These are phyloP conservation scores for Chaetogeoica ovagalla DNA, from an alignment of 2,888 invertebrate genomes.

Conservation along the genomic window DNA sequence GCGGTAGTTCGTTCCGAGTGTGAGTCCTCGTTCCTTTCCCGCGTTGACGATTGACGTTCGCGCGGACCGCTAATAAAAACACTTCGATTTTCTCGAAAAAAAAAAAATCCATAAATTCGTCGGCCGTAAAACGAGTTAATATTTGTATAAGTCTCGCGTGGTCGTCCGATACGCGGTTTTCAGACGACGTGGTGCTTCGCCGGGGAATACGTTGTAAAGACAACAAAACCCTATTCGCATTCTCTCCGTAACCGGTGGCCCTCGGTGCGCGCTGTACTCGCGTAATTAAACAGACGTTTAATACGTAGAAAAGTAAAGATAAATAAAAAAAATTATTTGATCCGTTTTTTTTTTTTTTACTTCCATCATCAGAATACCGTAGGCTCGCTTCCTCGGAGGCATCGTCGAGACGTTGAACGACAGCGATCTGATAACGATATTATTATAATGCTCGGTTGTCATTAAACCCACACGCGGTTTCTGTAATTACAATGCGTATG, in stretches of 20 bases:
- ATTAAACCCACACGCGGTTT: constrained; percentile 45
- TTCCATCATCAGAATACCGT: constrained; percentile 20
- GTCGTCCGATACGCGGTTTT: neutral
- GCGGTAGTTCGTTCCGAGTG: neutral
- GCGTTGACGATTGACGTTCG: constrained; percentile 36
- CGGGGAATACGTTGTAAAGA: neutral
- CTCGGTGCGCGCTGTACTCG: neutral
- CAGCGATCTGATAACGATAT: constrained; percentile 52
- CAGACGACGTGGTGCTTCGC: neutral
- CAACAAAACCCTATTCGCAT: neutral
- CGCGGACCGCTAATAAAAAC: neutral
- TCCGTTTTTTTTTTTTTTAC: constrained; percentile 28
- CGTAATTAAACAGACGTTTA: constrained; percentile 40
- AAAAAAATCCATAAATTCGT: neutral
- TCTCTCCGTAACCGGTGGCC: constrained; percentile 1
- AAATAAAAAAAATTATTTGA: neutral
- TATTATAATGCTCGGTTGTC: constrained; percentile 48
- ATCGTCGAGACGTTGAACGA: constrained; percentile 44
- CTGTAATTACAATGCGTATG: constrained; percentile 49
- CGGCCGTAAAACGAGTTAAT: neutral
- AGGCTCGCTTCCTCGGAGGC: constrained; percentile 51
- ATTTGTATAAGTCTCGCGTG: neutral
- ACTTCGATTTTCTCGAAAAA: neutral
- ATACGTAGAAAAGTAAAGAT: too few species aligned
- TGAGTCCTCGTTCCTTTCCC: neutral